Conservation (phyloP, 2,113 vertebrate genomes). For the Gambusia affinis region DNA sequence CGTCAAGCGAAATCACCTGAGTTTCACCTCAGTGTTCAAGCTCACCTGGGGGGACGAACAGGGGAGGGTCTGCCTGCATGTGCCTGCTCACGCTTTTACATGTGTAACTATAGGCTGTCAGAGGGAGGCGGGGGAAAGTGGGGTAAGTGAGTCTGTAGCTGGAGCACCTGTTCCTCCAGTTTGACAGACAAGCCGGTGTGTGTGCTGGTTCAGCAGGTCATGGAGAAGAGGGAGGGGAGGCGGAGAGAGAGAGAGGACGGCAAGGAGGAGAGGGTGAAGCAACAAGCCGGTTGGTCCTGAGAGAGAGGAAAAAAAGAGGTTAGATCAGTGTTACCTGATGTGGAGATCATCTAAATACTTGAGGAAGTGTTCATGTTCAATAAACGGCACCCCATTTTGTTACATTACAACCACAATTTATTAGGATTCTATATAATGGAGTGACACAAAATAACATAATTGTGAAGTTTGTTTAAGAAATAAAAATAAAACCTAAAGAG, state of each 20-base stretch:
- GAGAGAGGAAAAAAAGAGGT: neutral
- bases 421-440: neutral
- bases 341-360: neutral
- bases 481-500: neutral
- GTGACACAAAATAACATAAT: neutral
- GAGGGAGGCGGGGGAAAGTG: slow-evolving; percentile 22
- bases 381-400: neutral
- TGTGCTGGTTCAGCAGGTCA: slow-evolving; percentile 86
- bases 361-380: neutral
- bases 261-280: slow-evolving; percentile 6
- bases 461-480: neutral
- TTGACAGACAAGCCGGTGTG: slow-evolving; percentile 80
- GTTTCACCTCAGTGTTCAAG: slow-evolving; percentile 20
- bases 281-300: neutral
- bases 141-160: slow-evolving; percentile 69
- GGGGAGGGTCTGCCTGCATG: slow-evolving; percentile 1
- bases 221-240: slow-evolving; percentile 31
- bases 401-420: neutral
- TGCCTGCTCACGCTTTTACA: slow-evolving; percentile 1
- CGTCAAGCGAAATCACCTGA: slow-evolving; percentile 11
- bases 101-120: slow-evolving; percentile 28
- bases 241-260: neutral
- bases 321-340: slow-evolving; percentile 28
- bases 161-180: slow-evolving; percentile 80
- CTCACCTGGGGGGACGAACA: slow-evolving; percentile 16